Percentiles rank a stretch among this genome's conserved stretches.
Conservation (phyloP, 2,888 invertebrate species). For the Tipula vernalis region DNA sequence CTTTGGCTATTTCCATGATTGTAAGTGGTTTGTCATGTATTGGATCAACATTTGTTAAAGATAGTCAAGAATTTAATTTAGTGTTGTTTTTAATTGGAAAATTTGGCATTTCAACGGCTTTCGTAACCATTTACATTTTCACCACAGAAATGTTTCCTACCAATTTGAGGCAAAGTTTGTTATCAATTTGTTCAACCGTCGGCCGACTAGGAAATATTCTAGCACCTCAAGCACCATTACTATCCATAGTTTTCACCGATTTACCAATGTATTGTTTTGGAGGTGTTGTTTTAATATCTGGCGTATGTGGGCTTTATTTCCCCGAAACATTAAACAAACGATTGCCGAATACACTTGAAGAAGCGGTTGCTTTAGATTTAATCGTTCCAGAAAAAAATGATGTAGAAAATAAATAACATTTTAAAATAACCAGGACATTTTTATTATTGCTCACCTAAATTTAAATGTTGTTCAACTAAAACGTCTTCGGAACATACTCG, state of each 20-base stretch:
- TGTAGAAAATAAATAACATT: background rate
- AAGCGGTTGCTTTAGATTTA: constrained; percentile 26
- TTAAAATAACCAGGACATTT: background rate
- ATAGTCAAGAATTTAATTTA: constrained; percentile 16
- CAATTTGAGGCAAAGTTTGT: constrained; percentile 47
- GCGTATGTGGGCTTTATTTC: constrained; percentile 39
- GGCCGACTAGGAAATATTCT: constrained; percentile 57
- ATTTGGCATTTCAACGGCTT: constrained; percentile 50
- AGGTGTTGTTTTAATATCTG: constrained; percentile 37
- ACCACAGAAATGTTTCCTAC: constrained; percentile 64
- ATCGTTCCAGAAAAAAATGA: background rate
- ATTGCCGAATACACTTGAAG: constrained; percentile 42
- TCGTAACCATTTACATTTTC: constrained; percentile 52
- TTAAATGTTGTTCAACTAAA: background rate
- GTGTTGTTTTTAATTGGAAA: constrained; percentile 48
- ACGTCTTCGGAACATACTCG: too few species aligned
- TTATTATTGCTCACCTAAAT: background rate
- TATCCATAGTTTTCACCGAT: constrained; percentile 22
- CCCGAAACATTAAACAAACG: constrained; percentile 43
- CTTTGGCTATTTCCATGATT: constrained; percentile 43
- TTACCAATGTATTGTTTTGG: constrained; percentile 44
- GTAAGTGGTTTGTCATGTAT: constrained; percentile 37
- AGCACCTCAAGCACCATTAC: constrained; percentile 55
- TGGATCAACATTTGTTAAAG: constrained; percentile 27
- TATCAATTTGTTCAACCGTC: constrained; percentile 55